Percentiles rank a stretch among this genome's conserved stretches.
These are phyloP conservation scores for Gymnoscelis rufifasciata DNA, from an alignment of 2,888 invertebrate species.

Conservation along the genomic window DNA sequence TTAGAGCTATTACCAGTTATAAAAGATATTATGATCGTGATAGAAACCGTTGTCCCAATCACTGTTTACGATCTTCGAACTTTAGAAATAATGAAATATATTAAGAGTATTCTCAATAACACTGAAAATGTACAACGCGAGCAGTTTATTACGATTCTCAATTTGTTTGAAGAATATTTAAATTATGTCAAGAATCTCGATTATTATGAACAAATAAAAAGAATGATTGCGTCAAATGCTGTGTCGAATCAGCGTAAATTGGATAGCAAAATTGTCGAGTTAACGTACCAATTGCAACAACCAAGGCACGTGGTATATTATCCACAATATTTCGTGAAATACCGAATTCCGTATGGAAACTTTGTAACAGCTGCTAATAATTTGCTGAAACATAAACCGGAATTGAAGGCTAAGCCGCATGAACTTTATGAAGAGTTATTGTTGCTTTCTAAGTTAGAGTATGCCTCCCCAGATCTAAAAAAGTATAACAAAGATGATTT, in stretches of 20 bases:
- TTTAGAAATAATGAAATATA: slow-evolving; percentile 1
- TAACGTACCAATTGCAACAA: slow-evolving; percentile 52
- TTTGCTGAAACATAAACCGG: slow-evolving; percentile 36
- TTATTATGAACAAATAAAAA: slow-evolving; percentile 29
- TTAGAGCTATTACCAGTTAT: slow-evolving; percentile 8
- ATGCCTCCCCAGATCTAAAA: slow-evolving; percentile 44
- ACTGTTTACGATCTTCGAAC: slow-evolving; percentile 11
- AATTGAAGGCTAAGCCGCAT: slow-evolving; percentile 36
- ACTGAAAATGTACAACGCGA: slow-evolving; percentile 13
- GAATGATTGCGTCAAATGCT: slow-evolving; percentile 17
- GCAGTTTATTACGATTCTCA: slow-evolving; percentile 13
- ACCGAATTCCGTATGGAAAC: slow-evolving; percentile 45
- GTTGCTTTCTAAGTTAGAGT: slow-evolving; percentile 38
- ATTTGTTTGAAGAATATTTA: slow-evolving; percentile 19
- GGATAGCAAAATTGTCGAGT: slow-evolving; percentile 45
- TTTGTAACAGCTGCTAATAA: slow-evolving; percentile 40
- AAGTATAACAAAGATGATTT: slow-evolving; percentile 42
- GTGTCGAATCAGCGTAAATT: slow-evolving; percentile 44
- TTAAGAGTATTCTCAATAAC: slow-evolving; percentile 8
- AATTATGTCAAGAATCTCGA: slow-evolving; percentile 26
- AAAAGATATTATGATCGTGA: slow-evolving; percentile 4
- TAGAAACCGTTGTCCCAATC: slow-evolving; percentile 8
- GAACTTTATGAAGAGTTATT: slow-evolving; percentile 45
- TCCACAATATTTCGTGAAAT: slow-evolving; percentile 56
- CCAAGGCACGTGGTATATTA: slow-evolving; percentile 43